Base-by-base conservation (phyloP, 2,113 vertebrate genomes). In the Oriolus oriolus region DNA sequence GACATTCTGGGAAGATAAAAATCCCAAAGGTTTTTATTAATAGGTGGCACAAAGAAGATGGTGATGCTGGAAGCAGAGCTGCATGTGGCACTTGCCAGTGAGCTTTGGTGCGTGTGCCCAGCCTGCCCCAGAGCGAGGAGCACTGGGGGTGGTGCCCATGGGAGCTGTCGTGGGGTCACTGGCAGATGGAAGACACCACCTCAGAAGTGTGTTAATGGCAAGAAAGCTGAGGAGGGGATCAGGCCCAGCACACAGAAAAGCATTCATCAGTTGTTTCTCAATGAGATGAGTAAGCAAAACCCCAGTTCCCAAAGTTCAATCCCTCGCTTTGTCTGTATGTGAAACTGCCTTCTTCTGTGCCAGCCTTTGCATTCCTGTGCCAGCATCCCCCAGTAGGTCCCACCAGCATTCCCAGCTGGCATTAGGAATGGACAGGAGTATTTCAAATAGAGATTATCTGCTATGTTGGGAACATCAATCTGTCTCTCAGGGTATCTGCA, bases 101-200 rank as follows among this genome's bases (percentile, higher is more conserved):
- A 33, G 13, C 19, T 28, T 6, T 22, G 39, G n/a, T 17, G 20
- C 0, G 1, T 2, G 26, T 47, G 61, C 53, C 10, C 53, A 63
- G 37, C 59, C 52, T 50, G 70, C 21, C 24, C 37, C 0, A 1
- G 35, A 3, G 30, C 0, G 0, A 54, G 79, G 26, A 60, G 22
- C 0, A 0, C 41, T 3, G 7, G 5, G 54, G 30, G 28, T 2
- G 53, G 8, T 13, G 47, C 23, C 35, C 9, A 0, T 6, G 5
- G 49, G 83, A 63, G 19, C 61, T 57, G 33, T 9, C 4, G 1
- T 17, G 27, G 45, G 37, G 5, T 49, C 53, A 14, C 47, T 6
- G 22, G 23, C 63, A 77, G 20, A 1, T 11, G n/a, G 52, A n/a
- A 90, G 21, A 28, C 30, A 47, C 4, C 31, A 16, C n/a, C 52